These are phyloP conservation scores for Callospermophilus lateralis DNA, from an alignment of 2,113 vertebrate genomes.

Conservation along the genomic window DNA sequence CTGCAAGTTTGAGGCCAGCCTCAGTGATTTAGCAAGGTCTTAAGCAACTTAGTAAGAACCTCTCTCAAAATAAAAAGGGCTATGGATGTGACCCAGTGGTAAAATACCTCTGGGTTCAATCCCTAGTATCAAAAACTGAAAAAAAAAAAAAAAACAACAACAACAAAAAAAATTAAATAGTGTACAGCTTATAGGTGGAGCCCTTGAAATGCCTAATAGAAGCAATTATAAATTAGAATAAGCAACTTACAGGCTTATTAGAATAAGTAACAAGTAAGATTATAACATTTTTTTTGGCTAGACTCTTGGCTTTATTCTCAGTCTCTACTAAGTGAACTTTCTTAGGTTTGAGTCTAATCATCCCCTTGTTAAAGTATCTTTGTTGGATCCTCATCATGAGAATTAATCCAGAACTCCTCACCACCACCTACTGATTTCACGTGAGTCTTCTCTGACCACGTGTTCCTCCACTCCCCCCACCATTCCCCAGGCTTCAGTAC, in stretches of 20 bases:
- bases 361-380: background rate
- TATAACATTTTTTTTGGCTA: background rate
- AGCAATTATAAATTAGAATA: background rate
- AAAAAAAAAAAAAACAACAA: too few species aligned
- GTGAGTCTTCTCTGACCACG: accelerated
- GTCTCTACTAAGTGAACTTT: background rate
- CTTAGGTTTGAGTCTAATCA: background rate
- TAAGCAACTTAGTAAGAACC: too few species aligned
- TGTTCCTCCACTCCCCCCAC: accelerated
- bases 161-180: too few species aligned
- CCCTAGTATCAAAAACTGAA: too few species aligned
- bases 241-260: background rate
- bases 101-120: too few species aligned
- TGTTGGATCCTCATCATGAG: background rate
- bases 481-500: background rate
- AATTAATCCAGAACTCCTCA: background rate
- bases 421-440: background rate
- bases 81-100: too few species aligned
- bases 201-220: background rate
- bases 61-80: too few species aligned
- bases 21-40: too few species aligned
- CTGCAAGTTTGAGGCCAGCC: too few species aligned
- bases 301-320: background rate
- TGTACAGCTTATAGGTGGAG: too few species aligned
- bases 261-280: background rate